Evolutionary conservation across 2,797 vertebrate species (phyloP), one percentile per base, ranked within the genome.

Genomic region (Micromesistius poutassou): DNA sequence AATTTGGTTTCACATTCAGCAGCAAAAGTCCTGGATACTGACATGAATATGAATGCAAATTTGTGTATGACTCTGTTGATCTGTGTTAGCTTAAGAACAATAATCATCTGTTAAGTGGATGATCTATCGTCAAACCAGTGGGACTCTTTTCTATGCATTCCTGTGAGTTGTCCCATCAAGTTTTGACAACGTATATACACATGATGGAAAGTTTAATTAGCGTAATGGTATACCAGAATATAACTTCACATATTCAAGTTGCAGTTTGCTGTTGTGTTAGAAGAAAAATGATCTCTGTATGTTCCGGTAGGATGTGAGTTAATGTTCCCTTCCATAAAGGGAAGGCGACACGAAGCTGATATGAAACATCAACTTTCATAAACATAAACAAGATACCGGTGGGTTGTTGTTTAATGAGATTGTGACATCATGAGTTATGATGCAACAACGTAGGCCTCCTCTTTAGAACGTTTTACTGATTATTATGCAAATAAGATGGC

Each of bases 11-110:
- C 46, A 19, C 46, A 22, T 50, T 50, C 16, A 50, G 46, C 46
- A 50, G 46, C 46, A 50, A 14, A 50, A 6, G 46, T 50, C 19
- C 46, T 5, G 46, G 16, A 50, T 22, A 50, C 46, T 22, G 28
- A 46, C 70, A 30, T 74, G 66, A 72, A 10, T 76, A 36, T 80
- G 36, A 33, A 74, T 72, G n/a, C 55, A 50, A 46, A n/a, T 71
- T 71, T 46, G 78, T 71, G 71, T 68, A 25, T 76, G 70, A 72
- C 31, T 73, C 25, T 68, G 30, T 62, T 50, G 46, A 36, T 25
- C 31, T 35, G 30, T 35, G 73, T 75, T 62, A 46, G 30, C 42
- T 35, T 73, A 72, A 42, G 14, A 42, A 50, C 19, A 25, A 62
- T n/a, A 9, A 62, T 25, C 0, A 62, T 8, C 55, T 7, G 2